These are phyloP conservation scores for Therioaphis trifolii DNA, from an alignment of 2,888 invertebrate species.

Conservation along the genomic window DNA sequence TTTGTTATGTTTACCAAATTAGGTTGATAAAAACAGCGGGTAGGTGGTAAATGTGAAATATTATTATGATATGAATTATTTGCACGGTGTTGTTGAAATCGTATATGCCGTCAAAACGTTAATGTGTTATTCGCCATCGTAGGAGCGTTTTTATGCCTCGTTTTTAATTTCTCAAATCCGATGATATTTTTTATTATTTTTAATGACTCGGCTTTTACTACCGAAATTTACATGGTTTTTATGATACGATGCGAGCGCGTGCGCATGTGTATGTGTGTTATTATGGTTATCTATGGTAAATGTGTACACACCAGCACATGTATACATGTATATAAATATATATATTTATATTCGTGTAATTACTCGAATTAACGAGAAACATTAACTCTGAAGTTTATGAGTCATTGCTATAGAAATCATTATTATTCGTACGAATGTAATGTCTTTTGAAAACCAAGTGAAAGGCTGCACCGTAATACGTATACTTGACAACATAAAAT, in stretches of 20 bases:
- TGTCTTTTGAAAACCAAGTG: background rate
- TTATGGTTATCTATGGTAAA: too few relatives aligned
- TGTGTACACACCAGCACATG: too few relatives aligned
- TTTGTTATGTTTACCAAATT: too few relatives aligned
- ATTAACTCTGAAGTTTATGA: background rate
- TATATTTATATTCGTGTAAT: background rate
- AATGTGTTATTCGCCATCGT: too few relatives aligned
- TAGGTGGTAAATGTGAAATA: too few relatives aligned
- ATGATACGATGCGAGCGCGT: background rate
- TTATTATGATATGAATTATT: too few relatives aligned
- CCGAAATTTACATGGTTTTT: background rate
- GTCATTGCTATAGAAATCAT: background rate
- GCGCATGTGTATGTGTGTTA: background rate
- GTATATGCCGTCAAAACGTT: too few relatives aligned
- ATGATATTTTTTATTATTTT: background rate
- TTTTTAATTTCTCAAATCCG: background rate
- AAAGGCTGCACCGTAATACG: background rate
- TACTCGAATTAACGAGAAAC: conserved; percentile 9
- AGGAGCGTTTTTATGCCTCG: background rate
- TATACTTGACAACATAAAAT: background rate
- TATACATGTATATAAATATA: too few relatives aligned
- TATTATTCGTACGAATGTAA: background rate
- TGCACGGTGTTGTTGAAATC: too few relatives aligned
- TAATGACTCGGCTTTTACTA: background rate
- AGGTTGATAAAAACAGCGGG: too few relatives aligned